Conservation (phyloP, 53 echinoderm and acorn worm genomes). For the Zoroaster sp. region DNA sequence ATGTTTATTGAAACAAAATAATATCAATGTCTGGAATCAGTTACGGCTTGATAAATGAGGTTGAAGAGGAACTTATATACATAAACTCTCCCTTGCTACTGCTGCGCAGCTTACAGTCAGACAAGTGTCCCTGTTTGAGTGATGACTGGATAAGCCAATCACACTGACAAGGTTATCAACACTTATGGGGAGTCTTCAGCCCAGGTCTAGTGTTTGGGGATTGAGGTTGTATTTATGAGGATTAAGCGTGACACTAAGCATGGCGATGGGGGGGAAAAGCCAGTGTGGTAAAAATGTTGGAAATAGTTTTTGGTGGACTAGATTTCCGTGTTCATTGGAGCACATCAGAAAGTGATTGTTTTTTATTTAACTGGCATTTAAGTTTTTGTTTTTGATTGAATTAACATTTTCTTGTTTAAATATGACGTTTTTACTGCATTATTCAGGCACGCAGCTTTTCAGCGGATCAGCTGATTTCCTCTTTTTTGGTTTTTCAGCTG, state of each 20-base stretch:
- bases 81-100: neutral
- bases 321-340: neutral
- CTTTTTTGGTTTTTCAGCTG: no score
- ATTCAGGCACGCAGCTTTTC: no score
- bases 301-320: neutral
- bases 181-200: constrained; percentile 15
- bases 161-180: constrained; percentile 46
- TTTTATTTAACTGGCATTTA: neutral
- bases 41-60: constrained; percentile 33
- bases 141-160: constrained; percentile 48
- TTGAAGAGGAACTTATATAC: neutral
- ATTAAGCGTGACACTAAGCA: neutral
- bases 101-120: neutral
- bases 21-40: constrained; percentile 28
- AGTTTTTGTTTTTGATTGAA: neutral
- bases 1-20: constrained; percentile 46
- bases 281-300: neutral
- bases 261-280: neutral
- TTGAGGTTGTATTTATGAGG: constrained; percentile 4
- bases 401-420: neutral
- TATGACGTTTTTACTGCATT: no score
- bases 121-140: neutral
- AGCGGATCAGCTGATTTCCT: no score
- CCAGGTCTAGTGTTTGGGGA: neutral
- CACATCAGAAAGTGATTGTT: neutral